Conservation (phyloP, 1,140 invertebrate species). For the Brachystomella parvula region DNA sequence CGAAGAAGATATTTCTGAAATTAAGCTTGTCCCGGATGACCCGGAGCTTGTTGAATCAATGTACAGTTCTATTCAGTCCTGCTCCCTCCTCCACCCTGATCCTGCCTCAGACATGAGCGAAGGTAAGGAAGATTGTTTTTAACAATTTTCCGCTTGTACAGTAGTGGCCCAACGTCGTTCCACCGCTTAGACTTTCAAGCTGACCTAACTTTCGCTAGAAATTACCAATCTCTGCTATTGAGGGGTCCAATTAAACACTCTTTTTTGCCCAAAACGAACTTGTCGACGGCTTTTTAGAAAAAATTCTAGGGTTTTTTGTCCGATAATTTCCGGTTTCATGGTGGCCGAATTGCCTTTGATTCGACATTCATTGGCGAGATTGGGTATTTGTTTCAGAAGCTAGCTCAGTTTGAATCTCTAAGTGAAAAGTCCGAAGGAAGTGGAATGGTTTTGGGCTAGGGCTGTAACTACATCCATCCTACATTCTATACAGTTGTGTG, state of each 20-base stretch:
- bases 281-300: too few relatives aligned
- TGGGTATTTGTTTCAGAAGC: too few relatives aligned
- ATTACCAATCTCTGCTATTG: background rate
- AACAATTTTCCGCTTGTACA: too few relatives aligned
- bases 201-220: background rate
- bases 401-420: too few relatives aligned
- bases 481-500: background rate
- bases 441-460: too few relatives aligned
- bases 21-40: conserved; percentile 33
- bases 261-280: background rate
- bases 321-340: too few relatives aligned
- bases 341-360: too few relatives aligned
- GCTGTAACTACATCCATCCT: too few relatives aligned
- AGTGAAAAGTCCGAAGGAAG: too few relatives aligned
- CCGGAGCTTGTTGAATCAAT: conserved; percentile 18
- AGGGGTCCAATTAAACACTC: background rate
- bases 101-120: conserved; percentile 23
- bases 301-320: too few relatives aligned
- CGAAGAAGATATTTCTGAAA: conserved; percentile 32
- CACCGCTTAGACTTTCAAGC: background rate
- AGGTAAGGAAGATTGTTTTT: too few relatives aligned
- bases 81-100: conserved; percentile 32
- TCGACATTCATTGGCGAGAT: too few relatives aligned
- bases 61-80: conserved; percentile 29
- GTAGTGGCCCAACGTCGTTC: background rate